Percentiles rank a stretch among this genome's conserved stretches.
Evolutionary conservation across 2,797 vertebrate genomes (phyloP).

Genomic region (Labeo calbasu): DNA sequence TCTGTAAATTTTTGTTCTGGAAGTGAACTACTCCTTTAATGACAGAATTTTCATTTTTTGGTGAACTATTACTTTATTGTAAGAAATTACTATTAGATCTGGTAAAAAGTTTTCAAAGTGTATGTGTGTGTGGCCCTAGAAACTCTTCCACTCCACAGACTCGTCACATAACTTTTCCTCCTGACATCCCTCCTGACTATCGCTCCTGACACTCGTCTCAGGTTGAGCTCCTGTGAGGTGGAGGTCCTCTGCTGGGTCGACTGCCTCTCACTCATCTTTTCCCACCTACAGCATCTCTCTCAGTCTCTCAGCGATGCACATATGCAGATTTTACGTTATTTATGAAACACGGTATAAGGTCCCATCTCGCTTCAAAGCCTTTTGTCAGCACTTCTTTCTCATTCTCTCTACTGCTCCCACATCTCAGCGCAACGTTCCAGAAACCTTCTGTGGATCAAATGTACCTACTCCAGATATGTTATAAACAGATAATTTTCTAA

Average conservation of each 20-base stretch:
- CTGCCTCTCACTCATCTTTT: slow-evolving; percentile 29
- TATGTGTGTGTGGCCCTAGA: not conserved
- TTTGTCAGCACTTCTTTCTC: slow-evolving; percentile 61
- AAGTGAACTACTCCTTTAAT: no score
- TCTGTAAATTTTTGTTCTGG: no score
- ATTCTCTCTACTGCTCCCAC: slow-evolving; percentile 43
- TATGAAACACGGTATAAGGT: slow-evolving; percentile 56
- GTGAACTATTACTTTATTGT: no score
- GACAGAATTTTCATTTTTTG: no score
- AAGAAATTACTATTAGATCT: not conserved
- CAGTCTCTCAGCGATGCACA: slow-evolving; percentile 19
- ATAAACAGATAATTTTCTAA: slow-evolving; percentile 15
- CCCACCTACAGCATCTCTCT: slow-evolving; percentile 25
- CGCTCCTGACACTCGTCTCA: slow-evolving; percentile 37
- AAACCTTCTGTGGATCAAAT: slow-evolving; percentile 52
- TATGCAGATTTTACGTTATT: slow-evolving; percentile 58
- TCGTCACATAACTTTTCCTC: slow-evolving; percentile 41
- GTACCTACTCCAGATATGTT: not conserved
- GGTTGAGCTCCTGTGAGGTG: slow-evolving; percentile 31
- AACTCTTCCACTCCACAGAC: slow-evolving; percentile 23
- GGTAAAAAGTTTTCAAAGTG: not conserved
- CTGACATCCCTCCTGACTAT: slow-evolving; percentile 33
- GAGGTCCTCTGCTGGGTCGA: slow-evolving; percentile 37
- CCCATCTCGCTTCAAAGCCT: slow-evolving; percentile 56
- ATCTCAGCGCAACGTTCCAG: slow-evolving; percentile 47